Conservation (phyloP, 2,888 invertebrate species). For the Agapetus fuscipes region DNA sequence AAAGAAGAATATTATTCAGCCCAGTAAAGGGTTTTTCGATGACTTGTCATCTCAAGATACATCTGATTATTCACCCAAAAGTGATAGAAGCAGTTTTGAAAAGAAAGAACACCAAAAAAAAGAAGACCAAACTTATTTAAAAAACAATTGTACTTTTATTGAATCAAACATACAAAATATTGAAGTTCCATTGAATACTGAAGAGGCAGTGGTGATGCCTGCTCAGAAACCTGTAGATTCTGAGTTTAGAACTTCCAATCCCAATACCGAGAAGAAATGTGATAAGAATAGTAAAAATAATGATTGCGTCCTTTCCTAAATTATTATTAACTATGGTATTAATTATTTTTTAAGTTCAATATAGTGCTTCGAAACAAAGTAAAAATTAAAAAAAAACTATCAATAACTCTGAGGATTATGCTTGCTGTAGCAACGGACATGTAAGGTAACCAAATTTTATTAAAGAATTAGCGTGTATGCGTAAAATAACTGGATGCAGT, state of each 20-base stretch:
- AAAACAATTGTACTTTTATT: too few species aligned
- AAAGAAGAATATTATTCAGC: not conserved
- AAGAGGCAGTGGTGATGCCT: too few species aligned
- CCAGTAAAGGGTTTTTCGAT: not conserved
- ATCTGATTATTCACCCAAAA: not conserved
- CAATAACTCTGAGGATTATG: too few species aligned
- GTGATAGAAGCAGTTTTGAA: too few species aligned
- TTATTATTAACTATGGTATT: too few species aligned
- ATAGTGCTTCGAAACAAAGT: too few species aligned
- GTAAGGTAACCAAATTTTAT: conserved; percentile 18
- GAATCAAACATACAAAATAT: too few species aligned
- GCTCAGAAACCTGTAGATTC: not conserved
- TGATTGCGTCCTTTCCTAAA: too few species aligned
- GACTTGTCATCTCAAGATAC: not conserved
- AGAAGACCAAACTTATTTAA: too few species aligned
- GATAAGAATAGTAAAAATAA: not conserved
- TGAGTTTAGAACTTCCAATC: not conserved
- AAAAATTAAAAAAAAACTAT: too few species aligned
- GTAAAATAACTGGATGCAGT: conserved; percentile 17
- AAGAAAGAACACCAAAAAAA: too few species aligned
- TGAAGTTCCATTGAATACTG: too few species aligned
- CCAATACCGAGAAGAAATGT: not conserved
- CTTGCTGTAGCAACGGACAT: conserved; percentile 17
- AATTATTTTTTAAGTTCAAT: not conserved
- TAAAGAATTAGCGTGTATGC: conserved; percentile 7